phyloP scores from a whole-genome alignment of 2,113 vertebrate genomes.

The Steatornis caripensis region DNA sequence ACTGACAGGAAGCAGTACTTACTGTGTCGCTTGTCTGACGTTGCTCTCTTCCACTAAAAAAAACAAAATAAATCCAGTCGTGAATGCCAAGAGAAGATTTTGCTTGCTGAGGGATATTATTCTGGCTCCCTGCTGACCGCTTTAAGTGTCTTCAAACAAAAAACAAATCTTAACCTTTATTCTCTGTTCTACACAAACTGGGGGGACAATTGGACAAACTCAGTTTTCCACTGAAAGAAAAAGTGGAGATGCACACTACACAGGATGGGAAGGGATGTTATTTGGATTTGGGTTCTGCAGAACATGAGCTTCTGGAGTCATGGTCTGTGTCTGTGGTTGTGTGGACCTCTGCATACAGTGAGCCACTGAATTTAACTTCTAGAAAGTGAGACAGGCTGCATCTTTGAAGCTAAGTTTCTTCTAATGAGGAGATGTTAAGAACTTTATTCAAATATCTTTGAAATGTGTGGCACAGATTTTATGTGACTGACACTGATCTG shows the following conservation, averaged over 20 bases:
- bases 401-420: background rate
- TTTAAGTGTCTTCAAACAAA: background rate
- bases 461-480: background rate
- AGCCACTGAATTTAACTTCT: background rate
- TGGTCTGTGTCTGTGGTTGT: background rate
- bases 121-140: background rate
- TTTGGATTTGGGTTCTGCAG: background rate
- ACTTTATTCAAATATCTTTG: background rate
- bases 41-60: background rate
- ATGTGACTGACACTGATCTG: background rate
- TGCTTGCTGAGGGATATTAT: background rate
- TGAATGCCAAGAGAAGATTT: background rate
- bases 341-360: background rate
- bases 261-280: background rate
- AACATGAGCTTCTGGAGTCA: background rate
- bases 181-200: background rate
- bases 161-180: background rate
- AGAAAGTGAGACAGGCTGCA: background rate
- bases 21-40: background rate
- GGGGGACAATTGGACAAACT: background rate
- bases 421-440: background rate
- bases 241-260: background rate
- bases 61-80: background rate
- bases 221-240: background rate
- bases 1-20: background rate